Conservation (phyloP, 2,888 invertebrate genomes). For the Drosophila mimica region DNA sequence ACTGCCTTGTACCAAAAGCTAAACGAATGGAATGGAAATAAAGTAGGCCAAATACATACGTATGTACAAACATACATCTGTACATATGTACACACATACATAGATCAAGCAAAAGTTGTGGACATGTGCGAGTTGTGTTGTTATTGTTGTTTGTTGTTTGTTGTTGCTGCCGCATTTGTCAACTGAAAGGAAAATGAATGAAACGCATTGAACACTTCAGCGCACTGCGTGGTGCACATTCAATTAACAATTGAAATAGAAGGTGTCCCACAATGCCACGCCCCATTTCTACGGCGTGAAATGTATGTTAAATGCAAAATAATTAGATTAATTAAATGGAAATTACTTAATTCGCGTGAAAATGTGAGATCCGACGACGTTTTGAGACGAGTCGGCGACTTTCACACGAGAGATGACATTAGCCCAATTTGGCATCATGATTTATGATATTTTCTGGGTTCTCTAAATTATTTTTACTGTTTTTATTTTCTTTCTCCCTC, state of each 20-base stretch:
- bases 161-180: constrained; percentile 74
- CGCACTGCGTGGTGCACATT: constrained; percentile 36
- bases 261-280: constrained; percentile 20
- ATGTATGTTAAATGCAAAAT: constrained; percentile 61
- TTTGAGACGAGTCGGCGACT: constrained; percentile 40
- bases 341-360: constrained; percentile 69
- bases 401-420: constrained; percentile 74
- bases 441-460: constrained; percentile 77
- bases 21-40: constrained; percentile 72
- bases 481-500: constrained; percentile 17
- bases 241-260: constrained; percentile 40
- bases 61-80: constrained; percentile 45
- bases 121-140: constrained; percentile 40
- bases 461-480: constrained; percentile 71
- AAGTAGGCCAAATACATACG: constrained; percentile 66
- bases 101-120: constrained; percentile 41
- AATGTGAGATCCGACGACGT: constrained; percentile 20
- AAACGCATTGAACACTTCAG: constrained; percentile 60
- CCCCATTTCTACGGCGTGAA: constrained; percentile 25
- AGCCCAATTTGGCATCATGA: constrained; percentile 75
- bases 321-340: constrained; percentile 70
- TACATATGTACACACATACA: constrained; percentile 31
- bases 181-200: constrained; percentile 77
- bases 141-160: constrained; percentile 12
- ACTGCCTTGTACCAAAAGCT: constrained; percentile 51